A percentile compares a stretch with the other conserved stretches of the same genome.
Evolutionary conservation across 2,888 invertebrate genomes (phyloP).

Genomic region (Cyrtodaria siliqua): DNA sequence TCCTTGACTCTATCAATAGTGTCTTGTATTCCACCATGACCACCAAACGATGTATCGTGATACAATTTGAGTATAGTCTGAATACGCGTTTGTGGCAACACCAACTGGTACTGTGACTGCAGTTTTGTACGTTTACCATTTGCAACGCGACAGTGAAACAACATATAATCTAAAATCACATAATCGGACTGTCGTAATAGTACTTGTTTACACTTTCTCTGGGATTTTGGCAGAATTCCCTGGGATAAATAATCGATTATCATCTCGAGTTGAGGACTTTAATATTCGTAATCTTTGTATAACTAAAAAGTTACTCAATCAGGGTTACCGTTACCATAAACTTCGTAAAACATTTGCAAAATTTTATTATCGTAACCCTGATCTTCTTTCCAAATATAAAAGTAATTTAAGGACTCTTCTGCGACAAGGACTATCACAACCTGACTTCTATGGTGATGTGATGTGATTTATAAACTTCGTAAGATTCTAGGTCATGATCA

Average conservation of each 20-base stretch:
- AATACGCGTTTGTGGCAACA: conserved; percentile 27
- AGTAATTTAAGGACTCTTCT: no score
- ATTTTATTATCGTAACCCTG: no score
- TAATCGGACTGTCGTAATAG: conserved; percentile 41
- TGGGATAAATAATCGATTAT: conserved; percentile 31
- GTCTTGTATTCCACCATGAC: conserved; percentile 54
- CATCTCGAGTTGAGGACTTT: no score
- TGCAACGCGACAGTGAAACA: conserved; percentile 24
- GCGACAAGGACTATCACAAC: no score
- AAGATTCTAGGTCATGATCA: no score
- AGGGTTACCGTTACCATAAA: no score
- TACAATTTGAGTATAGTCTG: conserved; percentile 22
- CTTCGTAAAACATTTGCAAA: no score
- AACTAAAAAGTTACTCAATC: no score
- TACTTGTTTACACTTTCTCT: conserved; percentile 26
- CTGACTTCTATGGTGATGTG: no score
- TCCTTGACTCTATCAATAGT: conserved; percentile 40
- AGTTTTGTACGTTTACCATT: conserved; percentile 18
- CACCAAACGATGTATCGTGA: conserved; percentile 38
- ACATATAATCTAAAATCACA: conserved; percentile 24
- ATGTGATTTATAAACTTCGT: no score
- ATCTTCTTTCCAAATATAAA: no score
- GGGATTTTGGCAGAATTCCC: conserved; percentile 24
- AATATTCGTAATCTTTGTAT: no score
- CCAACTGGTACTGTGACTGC: conserved; percentile 24